Evolutionary conservation across 2,888 invertebrate genomes (phyloP).

Genomic region (Synanthedon vespiformis): DNA sequence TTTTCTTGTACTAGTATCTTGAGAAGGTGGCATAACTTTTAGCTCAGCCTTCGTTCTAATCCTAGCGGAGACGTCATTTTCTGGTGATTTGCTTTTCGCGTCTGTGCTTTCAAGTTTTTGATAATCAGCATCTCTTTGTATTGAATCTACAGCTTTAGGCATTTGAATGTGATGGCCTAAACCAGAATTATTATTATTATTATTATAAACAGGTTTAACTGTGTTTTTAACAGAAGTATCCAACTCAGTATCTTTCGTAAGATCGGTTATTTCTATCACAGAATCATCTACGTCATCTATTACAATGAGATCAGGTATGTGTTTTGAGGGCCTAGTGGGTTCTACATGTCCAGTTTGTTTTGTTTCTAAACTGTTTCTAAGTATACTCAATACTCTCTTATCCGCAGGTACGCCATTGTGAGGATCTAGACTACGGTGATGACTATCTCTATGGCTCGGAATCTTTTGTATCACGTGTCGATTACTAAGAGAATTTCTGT

Average conservation of each 20-base stretch:
- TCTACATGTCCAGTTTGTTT: slow-evolving; percentile 69
- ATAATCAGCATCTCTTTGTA: slow-evolving; percentile 64
- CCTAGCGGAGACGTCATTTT: slow-evolving; percentile 74
- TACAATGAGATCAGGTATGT: slow-evolving; percentile 58
- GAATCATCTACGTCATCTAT: slow-evolving; percentile 62
- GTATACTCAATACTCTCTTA: slow-evolving; percentile 77
- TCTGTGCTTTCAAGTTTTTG: slow-evolving; percentile 36
- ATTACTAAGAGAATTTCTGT: slow-evolving; percentile 34
- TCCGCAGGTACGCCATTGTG: slow-evolving; percentile 70
- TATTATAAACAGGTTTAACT: slow-evolving; percentile 18
- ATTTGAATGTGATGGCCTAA: slow-evolving; percentile 71
- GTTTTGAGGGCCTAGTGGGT: slow-evolving; percentile 58
- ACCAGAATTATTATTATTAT: slow-evolving; percentile 19
- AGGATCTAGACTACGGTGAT: slow-evolving; percentile 37
- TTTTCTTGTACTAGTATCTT: slow-evolving; percentile 31
- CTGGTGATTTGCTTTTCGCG: slow-evolving; percentile 46
- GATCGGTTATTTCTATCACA: slow-evolving; percentile 59
- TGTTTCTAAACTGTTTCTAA: slow-evolving; percentile 79
- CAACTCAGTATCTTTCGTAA: slow-evolving; percentile 46
- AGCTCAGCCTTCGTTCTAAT: slow-evolving; percentile 90
- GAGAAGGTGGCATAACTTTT: slow-evolving; percentile 71
- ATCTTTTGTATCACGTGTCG: slow-evolving; percentile 55
- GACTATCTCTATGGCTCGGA: slow-evolving; percentile 46
- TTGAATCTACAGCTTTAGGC: slow-evolving; percentile 77
- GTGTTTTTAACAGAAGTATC: slow-evolving; percentile 23